Evolutionary conservation across 2,888 invertebrate genomes (phyloP).

Genomic region (Meliscaeva auricollis): DNA sequence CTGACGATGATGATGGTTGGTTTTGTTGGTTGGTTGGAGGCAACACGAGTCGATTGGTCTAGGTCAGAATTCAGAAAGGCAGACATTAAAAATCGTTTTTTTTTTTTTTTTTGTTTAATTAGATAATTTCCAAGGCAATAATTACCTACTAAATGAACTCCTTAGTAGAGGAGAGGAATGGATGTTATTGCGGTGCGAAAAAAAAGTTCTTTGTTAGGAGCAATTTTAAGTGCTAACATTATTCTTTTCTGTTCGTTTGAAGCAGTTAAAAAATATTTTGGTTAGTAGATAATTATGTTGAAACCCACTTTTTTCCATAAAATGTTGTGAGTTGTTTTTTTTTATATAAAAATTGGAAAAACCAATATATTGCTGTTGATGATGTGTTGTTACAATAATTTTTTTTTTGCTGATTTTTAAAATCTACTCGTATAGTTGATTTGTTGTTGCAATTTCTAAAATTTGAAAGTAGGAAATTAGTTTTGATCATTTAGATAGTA

Average conservation of each 20-base stretch:
- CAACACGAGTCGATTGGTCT: conserved; percentile 6
- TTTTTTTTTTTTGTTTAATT: not conserved
- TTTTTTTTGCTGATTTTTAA: no score
- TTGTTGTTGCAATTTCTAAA: no score
- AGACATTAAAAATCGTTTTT: conserved; percentile 15
- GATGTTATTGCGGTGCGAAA: conserved; percentile 6
- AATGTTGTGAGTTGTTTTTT: no score
- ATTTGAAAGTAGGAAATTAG: no score
- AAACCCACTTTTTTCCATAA: not conserved
- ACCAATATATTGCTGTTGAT: no score
- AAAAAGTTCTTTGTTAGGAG: not conserved
- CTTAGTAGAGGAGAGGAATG: conserved; percentile 1
- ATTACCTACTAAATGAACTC: conserved; percentile 22
- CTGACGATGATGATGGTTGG: not conserved
- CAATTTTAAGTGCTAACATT: not conserved
- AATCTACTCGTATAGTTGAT: no score
- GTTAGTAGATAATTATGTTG: not conserved
- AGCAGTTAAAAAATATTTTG: not conserved
- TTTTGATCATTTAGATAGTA: no score
- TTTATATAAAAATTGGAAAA: no score
- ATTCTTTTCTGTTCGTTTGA: not conserved
- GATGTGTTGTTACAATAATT: no score
- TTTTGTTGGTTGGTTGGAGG: not conserved
- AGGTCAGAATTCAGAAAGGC: conserved; percentile 11
- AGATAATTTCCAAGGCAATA: conserved; percentile 5